Conservation (phyloP, 1,140 invertebrate genomes). For the Drosophila nannoptera region DNA sequence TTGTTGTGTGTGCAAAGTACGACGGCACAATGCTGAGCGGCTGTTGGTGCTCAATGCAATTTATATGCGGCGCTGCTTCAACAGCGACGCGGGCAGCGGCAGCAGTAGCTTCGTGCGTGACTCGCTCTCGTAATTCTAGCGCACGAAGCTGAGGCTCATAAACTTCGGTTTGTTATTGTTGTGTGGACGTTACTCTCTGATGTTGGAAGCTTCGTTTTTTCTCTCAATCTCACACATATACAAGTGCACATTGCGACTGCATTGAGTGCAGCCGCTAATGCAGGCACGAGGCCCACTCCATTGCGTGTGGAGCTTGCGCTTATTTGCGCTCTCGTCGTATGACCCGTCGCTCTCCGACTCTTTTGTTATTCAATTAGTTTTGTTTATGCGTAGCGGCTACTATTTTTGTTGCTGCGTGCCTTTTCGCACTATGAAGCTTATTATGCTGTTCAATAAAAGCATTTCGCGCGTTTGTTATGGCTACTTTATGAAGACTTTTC, state of each 20-base stretch:
- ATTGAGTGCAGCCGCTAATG: conserved; percentile 22
- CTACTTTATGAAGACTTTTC: conserved; percentile 26
- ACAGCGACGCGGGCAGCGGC: conserved; percentile 19
- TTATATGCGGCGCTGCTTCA: conserved; percentile 47
- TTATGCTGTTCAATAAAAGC: conserved; percentile 36
- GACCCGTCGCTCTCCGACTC: neutral
- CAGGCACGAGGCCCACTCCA: conserved; percentile 33
- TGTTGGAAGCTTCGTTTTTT: neutral
- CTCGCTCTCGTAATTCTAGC: conserved; percentile 61
- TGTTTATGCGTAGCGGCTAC: conserved; percentile 36
- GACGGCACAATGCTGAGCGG: conserved; percentile 58
- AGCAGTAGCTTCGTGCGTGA: conserved; percentile 54
- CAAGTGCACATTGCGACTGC: conserved; percentile 9
- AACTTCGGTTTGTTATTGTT: conserved; percentile 69
- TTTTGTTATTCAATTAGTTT: conserved; percentile 44
- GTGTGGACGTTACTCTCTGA: conserved; percentile 3
- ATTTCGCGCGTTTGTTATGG: conserved; percentile 22
- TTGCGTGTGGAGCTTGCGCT: conserved; percentile 21
- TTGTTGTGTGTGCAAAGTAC: conserved; percentile 59
- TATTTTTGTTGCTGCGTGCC: conserved; percentile 19
- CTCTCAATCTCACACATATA: conserved; percentile 3
- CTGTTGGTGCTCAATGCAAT: conserved; percentile 49
- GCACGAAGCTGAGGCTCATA: conserved; percentile 43
- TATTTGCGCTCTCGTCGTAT: neutral
- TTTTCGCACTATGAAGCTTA: conserved; percentile 21